Evolutionary conservation across 2,888 invertebrate genomes (phyloP), one percentile per base, ranked within the genome.

Genomic region (Hyposoter dolosus): DNA sequence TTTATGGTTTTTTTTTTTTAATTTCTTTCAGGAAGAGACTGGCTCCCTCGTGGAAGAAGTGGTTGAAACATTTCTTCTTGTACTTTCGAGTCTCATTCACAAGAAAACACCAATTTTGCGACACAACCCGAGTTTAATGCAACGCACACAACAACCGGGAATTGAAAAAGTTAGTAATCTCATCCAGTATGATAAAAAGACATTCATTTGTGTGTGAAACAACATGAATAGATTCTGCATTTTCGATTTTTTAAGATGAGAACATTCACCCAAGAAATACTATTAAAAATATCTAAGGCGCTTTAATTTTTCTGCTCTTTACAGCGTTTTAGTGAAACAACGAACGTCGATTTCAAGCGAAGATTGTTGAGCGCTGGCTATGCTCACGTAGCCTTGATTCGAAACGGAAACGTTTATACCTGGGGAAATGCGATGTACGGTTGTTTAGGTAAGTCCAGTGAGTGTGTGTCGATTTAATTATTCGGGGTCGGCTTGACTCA

Each of bases 391-490:
- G 96, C 95, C 9, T 93, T 96, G 17, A 94, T 96, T 35, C 94
- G 96, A 86, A 96, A 96, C 89, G 95, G 95, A 53, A 94, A 94
- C 82, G 94, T 96, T 5, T 96, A 95, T 90, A 96, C 95, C 2
- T 96, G 96, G 96, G 96, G 96, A 17, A 95, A 95, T 88, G 94
- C 95, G 4, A 93, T 93, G 19, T 94, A 95, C 72, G 96, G 96
- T n/a, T 95, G 95, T 90, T 92, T 96, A 88, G 96, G 96, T 94
- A 88, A 89, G 89, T 84, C 40, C 17, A 17, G 7, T 32, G 3
- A 1, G 3, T 66, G 15, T 45, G 35, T 60, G 19, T 15, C 28
- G 28, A 77, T 53, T 17, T 9, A 40, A 40, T 9, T 40, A 0
- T 7, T 40, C 4, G 47, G 47, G 47, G 47, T 47, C 47, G n/a